Conservation (phyloP, 92 coral and sea anemone genomes). For the Phymanthus crucifer region DNA sequence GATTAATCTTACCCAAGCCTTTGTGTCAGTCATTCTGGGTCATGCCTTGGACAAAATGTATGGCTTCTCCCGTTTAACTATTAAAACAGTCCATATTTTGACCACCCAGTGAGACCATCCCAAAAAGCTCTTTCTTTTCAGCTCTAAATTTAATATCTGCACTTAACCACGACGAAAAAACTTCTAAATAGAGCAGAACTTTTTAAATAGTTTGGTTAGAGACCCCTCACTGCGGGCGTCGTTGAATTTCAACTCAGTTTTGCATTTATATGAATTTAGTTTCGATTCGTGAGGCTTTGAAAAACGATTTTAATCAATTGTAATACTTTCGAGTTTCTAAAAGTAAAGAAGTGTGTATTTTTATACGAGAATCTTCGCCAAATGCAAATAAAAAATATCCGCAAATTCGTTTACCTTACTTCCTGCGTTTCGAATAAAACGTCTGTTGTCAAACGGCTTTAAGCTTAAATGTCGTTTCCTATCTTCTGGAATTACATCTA, state of each 20-base stretch:
- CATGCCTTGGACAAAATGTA: neutral
- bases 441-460: neutral
- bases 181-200: neutral
- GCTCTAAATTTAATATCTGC: neutral
- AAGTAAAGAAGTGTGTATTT: neutral
- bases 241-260: neutral
- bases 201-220: neutral
- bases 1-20: neutral
- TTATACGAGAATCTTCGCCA: neutral
- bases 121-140: neutral
- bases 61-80: neutral
- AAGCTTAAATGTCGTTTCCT: neutral
- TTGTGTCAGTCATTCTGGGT: neutral
- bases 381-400: neutral
- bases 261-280: neutral
- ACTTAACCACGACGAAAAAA: too few species aligned
- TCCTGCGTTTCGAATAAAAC: too few species aligned
- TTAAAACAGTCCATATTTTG: neutral
- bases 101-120: neutral
- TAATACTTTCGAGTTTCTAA: neutral
- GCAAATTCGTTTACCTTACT: neutral
- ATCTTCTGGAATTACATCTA: neutral
- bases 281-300: neutral
- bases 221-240: neutral
- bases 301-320: neutral